Evolutionary conservation across 2,888 invertebrate species (phyloP).

Genomic region (Thecophora atra): DNA sequence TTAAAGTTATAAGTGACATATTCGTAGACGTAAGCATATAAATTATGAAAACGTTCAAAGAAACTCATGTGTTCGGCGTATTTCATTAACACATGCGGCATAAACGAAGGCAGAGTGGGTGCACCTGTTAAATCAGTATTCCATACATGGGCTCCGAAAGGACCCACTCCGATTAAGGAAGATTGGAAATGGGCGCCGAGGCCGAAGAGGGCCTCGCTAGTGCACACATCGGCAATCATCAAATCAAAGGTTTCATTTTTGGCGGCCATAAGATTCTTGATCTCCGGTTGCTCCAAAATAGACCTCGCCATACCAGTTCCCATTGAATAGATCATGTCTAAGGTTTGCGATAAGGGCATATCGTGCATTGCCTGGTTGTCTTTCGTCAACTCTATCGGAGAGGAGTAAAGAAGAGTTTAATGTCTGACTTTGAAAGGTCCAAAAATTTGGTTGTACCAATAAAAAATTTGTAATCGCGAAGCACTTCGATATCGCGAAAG

Average conservation of each 20-base stretch:
- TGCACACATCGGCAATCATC: constrained; percentile 54
- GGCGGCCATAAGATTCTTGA: constrained; percentile 46
- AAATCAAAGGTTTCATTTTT: constrained; percentile 55
- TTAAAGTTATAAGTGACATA: constrained; percentile 42
- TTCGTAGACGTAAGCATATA: constrained; percentile 43
- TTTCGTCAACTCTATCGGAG: constrained; percentile 45
- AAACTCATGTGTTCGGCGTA: constrained; percentile 56
- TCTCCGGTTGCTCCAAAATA: constrained; percentile 43
- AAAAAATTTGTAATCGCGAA: constrained; percentile 27
- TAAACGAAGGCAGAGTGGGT: constrained; percentile 52
- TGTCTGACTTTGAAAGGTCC: not conserved
- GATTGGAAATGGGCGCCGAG: constrained; percentile 46
- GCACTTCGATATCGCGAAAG: constrained; percentile 49
- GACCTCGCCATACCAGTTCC: constrained; percentile 41
- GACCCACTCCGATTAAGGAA: constrained; percentile 44
- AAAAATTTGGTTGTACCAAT: not conserved
- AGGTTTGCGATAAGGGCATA: constrained; percentile 8
- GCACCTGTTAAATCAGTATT: constrained; percentile 42
- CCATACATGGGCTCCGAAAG: constrained; percentile 50
- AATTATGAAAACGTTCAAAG: constrained; percentile 52
- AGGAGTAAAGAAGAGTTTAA: not conserved
- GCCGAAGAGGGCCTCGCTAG: constrained; percentile 56
- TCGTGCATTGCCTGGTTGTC: constrained; percentile 20
- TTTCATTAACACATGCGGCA: constrained; percentile 45
- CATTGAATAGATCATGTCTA: constrained; percentile 32